Evolutionary conservation across 2,888 invertebrate species (phyloP), one percentile per base, ranked within the genome.

Genomic region (Tachina grossa): DNA sequence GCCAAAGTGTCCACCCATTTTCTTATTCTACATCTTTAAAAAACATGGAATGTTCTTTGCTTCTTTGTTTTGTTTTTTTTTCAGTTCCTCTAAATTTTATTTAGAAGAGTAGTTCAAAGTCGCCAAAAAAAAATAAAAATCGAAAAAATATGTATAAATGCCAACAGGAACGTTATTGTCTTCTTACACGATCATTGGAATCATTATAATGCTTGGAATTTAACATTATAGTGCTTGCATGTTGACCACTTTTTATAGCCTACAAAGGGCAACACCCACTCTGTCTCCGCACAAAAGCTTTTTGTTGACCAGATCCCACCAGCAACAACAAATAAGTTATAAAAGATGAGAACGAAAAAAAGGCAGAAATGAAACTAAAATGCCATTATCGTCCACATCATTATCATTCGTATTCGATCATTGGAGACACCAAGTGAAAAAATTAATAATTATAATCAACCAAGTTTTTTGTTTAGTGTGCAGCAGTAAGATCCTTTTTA

Each of bases 251-350:
- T 91, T 85, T 91, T 91, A 91, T 91, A 89, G 91, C 91, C 90
- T 80, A 83, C 88, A 88, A 85, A 90, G 89, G 90, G 91, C 87
- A 90, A 91, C 91, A 91, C 91, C 91, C 91, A 91, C 91, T 90
- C 90, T 88, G 84, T 88, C 89, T 83, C 69, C 72, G 68, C 55
- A 19, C 43, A 72, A 85, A 61, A 53, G 69, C 68, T 84, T 39
- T n/a, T 65, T 39, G 31, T 82, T 74, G 72, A 61, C 65, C 80
- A 66, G 77, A 76, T 68, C 53, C 78, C 77, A 77, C 63, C 5
- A 31, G 31, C 53, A 82, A 57, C 22, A 81, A 68, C 57, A 83
- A 77, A 71, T 78, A 74, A 80, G 49, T 51, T 31, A 51, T 51
- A n/a, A 53, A 68, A 61, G 14, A 55, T 72, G 47, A 6, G 43